Percentiles rank a stretch among this genome's conserved stretches.
These are phyloP conservation scores for Laothoe populi DNA, from an alignment of 2,888 invertebrate species.

Conservation along the genomic window DNA sequence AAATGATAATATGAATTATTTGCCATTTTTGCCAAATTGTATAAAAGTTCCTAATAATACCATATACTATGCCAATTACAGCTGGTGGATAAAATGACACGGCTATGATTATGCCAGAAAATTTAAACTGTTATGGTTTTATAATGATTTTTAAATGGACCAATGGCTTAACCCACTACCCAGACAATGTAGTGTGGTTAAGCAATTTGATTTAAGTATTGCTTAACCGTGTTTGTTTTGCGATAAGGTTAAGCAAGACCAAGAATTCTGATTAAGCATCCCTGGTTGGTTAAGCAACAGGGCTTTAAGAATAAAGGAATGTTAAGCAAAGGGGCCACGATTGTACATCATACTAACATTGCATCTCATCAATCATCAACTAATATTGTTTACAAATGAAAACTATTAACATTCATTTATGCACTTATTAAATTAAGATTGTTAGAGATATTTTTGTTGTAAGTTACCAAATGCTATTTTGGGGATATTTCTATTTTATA, in stretches of 20 bases:
- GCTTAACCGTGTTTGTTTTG: background rate
- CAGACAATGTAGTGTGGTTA: background rate
- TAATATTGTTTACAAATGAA: conserved; percentile 25
- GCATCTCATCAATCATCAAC: conserved; percentile 33
- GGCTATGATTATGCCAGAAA: background rate
- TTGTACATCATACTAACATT: conserved; percentile 29
- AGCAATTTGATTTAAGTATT: conserved; percentile 10
- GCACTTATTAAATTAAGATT: conserved; percentile 7
- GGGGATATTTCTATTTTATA: background rate
- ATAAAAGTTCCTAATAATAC: background rate
- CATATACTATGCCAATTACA: no score
- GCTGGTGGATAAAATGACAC: background rate
- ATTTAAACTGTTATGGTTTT: background rate
- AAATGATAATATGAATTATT: background rate
- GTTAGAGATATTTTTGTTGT: conserved; percentile 16
- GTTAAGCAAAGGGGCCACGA: conserved; percentile 3
- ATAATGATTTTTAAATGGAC: background rate
- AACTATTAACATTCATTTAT: background rate
- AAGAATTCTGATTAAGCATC: background rate
- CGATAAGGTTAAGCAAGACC: background rate
- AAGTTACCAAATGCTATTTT: background rate
- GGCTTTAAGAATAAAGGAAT: background rate
- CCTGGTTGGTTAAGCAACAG: background rate
- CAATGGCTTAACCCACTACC: background rate
- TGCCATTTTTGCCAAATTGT: background rate